phyloP scores from a whole-genome alignment of 2,797 vertebrate genomes.

The Tenualosa ilisha region DNA sequence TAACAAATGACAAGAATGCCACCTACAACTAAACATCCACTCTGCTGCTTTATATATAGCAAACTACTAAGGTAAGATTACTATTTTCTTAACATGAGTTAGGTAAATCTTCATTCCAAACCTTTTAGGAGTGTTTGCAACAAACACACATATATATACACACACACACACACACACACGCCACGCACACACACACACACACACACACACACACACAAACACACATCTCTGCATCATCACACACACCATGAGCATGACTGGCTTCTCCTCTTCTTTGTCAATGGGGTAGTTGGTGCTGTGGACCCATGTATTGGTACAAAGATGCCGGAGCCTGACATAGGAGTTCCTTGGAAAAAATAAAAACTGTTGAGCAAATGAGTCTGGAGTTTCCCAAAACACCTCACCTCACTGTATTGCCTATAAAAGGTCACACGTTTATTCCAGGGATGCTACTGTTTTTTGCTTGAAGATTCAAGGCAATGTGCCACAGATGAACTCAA shows the following conservation, averaged over 20 bases:
- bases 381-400: not conserved
- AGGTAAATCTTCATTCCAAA: too few relatives aligned
- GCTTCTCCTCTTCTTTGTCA: constrained; percentile 97
- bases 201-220: not conserved
- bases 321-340: constrained; percentile 92
- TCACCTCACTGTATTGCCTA: too few relatives aligned
- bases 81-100: too few relatives aligned
- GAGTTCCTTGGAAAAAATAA: constrained; percentile 83
- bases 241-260: constrained; percentile 95
- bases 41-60: too few relatives aligned
- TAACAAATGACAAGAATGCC: too few relatives aligned
- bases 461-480: not conserved
- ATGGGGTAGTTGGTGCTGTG: constrained; percentile 99
- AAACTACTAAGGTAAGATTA: too few relatives aligned
- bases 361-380: constrained; percentile 26
- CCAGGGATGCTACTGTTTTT: not conserved
- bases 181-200: not conserved
- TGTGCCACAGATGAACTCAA: not conserved
- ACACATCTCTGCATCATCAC: constrained; percentile 4
- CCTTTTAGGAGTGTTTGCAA: too few relatives aligned
- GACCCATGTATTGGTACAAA: constrained; percentile 99
- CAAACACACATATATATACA: not conserved
- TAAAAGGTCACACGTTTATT: too few relatives aligned
- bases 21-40: too few relatives aligned
- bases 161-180: not conserved